phyloP scores from a whole-genome alignment of 2,888 invertebrate genomes.

The Epirrita christyi region DNA sequence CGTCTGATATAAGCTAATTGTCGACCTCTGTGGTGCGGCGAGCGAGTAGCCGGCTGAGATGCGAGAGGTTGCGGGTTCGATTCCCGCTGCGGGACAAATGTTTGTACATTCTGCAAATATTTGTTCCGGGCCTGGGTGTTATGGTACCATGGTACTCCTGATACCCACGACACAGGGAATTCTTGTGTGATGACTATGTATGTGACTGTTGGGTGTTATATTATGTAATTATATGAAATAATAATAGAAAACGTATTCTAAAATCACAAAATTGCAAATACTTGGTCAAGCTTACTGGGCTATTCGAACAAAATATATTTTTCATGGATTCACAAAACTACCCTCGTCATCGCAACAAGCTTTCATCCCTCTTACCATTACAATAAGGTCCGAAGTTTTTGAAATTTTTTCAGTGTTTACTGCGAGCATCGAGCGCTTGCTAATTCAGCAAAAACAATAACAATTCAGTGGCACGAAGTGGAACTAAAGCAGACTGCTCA shows the following conservation, averaged over 20 bases:
- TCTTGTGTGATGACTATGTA: too few species aligned
- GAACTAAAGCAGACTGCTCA: neutral
- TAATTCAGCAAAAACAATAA: constrained; percentile 33
- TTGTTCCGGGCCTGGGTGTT: too few species aligned
- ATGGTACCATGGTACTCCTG: too few species aligned
- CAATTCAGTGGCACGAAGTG: constrained; percentile 25
- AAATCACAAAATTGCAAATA: neutral
- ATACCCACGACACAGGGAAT: too few species aligned
- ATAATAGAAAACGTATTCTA: neutral
- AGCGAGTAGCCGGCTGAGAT: too few species aligned
- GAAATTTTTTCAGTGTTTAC: constrained; percentile 19
- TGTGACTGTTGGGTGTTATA: too few species aligned
- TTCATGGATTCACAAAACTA: constrained; percentile 16
- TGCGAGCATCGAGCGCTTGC: constrained; percentile 21
- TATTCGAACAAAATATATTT: constrained; percentile 12
- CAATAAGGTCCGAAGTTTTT: constrained; percentile 5
- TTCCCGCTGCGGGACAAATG: too few species aligned
- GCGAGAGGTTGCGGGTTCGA: too few species aligned
- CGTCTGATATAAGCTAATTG: too few species aligned
- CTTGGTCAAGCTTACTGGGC: neutral
- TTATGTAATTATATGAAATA: too few species aligned
- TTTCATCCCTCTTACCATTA: neutral
- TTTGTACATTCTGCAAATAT: too few species aligned
- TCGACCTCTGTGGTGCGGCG: too few species aligned
- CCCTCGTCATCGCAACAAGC: constrained; percentile 6